Conservation (phyloP, 1,140 invertebrate species). For the Platorchestia sp. region DNA sequence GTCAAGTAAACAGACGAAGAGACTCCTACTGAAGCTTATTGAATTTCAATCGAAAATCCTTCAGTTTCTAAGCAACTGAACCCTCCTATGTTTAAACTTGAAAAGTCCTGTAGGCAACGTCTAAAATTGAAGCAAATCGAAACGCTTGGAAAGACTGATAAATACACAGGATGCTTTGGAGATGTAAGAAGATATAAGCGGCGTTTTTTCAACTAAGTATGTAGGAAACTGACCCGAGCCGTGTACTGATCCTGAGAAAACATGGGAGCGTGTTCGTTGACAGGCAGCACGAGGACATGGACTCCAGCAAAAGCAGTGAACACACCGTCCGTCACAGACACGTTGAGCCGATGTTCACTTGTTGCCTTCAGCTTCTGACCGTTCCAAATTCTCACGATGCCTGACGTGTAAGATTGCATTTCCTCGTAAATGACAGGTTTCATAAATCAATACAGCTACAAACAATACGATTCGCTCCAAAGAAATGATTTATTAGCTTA, state of each 20-base stretch:
- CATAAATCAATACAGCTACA: no score
- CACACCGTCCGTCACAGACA: constrained; percentile 76
- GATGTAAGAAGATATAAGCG: background rate
- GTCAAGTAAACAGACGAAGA: background rate
- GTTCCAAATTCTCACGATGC: constrained; percentile 63
- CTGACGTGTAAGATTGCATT: constrained; percentile 60
- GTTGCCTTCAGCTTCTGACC: constrained; percentile 60
- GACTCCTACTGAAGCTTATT: background rate
- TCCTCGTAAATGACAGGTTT: no score
- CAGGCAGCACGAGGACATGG: constrained; percentile 85
- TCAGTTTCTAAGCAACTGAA: background rate
- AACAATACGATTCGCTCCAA: background rate
- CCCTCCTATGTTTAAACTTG: background rate
- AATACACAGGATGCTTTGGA: background rate
- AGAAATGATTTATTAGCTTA: background rate
- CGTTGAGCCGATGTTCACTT: constrained; percentile 75
- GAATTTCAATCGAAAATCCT: background rate
- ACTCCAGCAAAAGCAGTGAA: constrained; percentile 81
- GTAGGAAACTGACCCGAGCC: constrained; percentile 77
- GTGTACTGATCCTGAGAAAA: constrained; percentile 78
- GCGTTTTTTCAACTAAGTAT: background rate
- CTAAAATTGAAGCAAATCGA: background rate
- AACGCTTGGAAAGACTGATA: background rate
- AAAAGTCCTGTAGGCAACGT: background rate
- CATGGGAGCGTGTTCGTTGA: constrained; percentile 85